Conservation (phyloP, 1,140 invertebrate genomes). For the Drosophila subpulchrella region DNA sequence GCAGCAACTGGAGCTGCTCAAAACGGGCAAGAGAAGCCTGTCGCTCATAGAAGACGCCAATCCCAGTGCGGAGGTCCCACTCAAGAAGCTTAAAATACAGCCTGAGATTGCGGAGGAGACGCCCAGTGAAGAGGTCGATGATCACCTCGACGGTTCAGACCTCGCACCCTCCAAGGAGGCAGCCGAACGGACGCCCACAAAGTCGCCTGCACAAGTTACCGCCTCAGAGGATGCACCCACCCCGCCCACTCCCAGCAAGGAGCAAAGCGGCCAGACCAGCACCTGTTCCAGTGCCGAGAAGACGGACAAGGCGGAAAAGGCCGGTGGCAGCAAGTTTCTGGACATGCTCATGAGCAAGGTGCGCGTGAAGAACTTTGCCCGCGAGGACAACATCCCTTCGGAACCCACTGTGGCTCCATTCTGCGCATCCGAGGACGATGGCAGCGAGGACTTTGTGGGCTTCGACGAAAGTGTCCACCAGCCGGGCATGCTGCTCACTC, state of each 20-base stretch:
- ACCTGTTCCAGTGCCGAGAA: slow-evolving; percentile 43
- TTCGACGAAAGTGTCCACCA: slow-evolving; percentile 74
- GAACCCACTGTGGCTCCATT: neutral
- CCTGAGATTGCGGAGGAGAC: neutral
- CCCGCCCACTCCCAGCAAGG: slow-evolving; percentile 48
- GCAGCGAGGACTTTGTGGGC: slow-evolving; percentile 74
- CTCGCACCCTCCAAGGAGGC: slow-evolving; percentile 1
- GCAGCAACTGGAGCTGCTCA: slow-evolving; percentile 73
- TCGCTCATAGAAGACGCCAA: slow-evolving; percentile 67
- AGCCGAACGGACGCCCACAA: slow-evolving; percentile 29
- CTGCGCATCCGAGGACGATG: slow-evolving; percentile 26
- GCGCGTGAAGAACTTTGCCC: slow-evolving; percentile 63
- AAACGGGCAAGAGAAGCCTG: slow-evolving; percentile 58
- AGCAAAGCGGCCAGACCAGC: slow-evolving; percentile 18
- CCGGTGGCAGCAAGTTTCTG: slow-evolving; percentile 66
- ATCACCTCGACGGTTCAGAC: neutral
- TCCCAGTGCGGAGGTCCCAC: slow-evolving; percentile 27
- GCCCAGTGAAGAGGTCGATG: neutral
- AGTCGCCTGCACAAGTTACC: slow-evolving; percentile 1
- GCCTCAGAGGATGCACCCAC: slow-evolving; percentile 12
- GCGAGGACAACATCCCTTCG: slow-evolving; percentile 42
- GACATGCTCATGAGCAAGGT: slow-evolving; percentile 80
- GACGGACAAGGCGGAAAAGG: slow-evolving; percentile 43
- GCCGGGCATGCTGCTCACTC: slow-evolving; percentile 79
- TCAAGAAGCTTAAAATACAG: neutral